Evolutionary conservation across 2,113 vertebrate genomes (phyloP).

Genomic region (Lophochroa leadbeateri): DNA sequence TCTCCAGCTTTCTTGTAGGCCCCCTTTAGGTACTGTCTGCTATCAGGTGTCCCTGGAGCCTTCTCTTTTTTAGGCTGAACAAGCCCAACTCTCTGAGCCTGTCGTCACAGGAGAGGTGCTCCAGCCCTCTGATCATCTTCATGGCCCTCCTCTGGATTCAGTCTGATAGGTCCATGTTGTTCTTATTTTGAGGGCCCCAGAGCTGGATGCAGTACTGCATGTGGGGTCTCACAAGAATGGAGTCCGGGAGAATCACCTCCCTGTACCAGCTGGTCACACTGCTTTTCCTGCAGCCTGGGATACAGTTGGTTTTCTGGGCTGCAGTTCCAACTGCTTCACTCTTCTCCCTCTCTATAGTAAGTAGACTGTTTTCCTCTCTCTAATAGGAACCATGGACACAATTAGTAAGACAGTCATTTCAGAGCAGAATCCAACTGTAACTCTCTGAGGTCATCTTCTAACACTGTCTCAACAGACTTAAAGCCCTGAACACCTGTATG

Average conservation of each 20-base stretch:
- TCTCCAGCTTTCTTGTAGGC: background rate
- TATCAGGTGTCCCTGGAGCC: background rate
- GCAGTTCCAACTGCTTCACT: background rate
- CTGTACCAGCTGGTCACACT: background rate
- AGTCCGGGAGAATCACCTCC: background rate
- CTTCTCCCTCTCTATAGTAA: background rate
- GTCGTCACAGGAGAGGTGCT: background rate
- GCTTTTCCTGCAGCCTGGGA: background rate
- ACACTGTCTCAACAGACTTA: background rate
- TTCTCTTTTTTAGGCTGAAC: background rate
- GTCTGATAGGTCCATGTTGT: background rate
- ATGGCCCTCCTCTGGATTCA: background rate
- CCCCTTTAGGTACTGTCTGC: background rate
- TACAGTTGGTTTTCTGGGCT: background rate
- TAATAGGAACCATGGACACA: background rate
- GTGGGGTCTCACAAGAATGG: background rate
- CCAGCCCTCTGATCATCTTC: background rate
- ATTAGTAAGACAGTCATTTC: background rate
- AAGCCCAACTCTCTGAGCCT: background rate
- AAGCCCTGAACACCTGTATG: background rate
- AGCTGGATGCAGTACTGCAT: background rate
- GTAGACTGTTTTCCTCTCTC: background rate
- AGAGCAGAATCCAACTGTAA: background rate
- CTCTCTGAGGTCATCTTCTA: background rate
- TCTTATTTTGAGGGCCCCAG: background rate